Conservation (phyloP, 1,140 invertebrate genomes). For the Trachelipus rathkii region DNA sequence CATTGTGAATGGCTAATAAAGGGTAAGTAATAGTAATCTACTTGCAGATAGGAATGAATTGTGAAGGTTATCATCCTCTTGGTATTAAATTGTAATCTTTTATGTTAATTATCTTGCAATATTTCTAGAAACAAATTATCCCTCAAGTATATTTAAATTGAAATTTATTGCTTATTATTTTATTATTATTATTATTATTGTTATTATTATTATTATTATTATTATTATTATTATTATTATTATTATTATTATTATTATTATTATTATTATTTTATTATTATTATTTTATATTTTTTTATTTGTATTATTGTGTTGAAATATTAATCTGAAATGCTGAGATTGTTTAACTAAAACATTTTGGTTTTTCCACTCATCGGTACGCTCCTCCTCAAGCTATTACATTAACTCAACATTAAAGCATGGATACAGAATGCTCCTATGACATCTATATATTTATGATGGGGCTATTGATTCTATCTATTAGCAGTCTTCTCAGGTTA, state of each 20-base stretch:
- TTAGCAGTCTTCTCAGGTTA: conserved; percentile 86
- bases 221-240: too few relatives aligned
- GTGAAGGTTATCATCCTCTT: background rate
- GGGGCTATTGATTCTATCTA: conserved; percentile 81
- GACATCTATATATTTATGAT: conserved; percentile 93
- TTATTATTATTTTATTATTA: background rate
- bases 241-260: background rate
- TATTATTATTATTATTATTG: too few relatives aligned
- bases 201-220: too few relatives aligned
- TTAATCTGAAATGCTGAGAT: background rate
- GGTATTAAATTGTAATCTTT: conserved; percentile 22
- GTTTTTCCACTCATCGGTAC: conserved; percentile 32
- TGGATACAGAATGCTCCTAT: conserved; percentile 92
- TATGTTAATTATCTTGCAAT: background rate
- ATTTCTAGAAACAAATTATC: too few relatives aligned
- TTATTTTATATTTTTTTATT: background rate
- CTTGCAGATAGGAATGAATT: conserved; percentile 36
- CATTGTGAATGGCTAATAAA: conserved; percentile 95
- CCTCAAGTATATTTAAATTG: too few relatives aligned
- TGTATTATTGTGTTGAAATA: background rate
- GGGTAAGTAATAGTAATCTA: conserved; percentile 52
- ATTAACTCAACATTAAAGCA: conserved; percentile 79
- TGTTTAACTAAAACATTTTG: too few relatives aligned
- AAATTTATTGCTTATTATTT: too few relatives aligned
- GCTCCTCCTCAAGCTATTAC: conserved; percentile 67